Percentiles rank a stretch among this genome's conserved stretches.
Conservation (phyloP, 2,797 vertebrate genomes). For the Myiotriccus ornatus region DNA sequence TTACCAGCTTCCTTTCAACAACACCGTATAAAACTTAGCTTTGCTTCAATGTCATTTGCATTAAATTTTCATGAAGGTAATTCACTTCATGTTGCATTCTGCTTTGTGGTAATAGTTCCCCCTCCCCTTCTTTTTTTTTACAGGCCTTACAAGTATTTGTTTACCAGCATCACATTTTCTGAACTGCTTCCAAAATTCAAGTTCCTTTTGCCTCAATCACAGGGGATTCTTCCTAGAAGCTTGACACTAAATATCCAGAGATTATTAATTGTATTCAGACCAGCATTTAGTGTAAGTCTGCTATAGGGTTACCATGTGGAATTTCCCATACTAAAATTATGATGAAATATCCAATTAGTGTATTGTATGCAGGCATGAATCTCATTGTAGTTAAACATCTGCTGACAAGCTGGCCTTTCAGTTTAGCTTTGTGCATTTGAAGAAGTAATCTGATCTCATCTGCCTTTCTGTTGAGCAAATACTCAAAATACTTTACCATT, state of each 20-base stretch:
- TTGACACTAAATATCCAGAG: conserved; percentile 34
- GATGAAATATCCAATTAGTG: conserved; percentile 61
- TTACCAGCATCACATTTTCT: conserved; percentile 39
- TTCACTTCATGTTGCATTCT: conserved; percentile 44
- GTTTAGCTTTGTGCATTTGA: conserved; percentile 74
- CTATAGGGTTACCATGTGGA: conserved; percentile 21
- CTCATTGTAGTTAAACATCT: conserved; percentile 81
- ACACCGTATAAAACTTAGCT: conserved; percentile 32
- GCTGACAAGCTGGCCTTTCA: conserved; percentile 83
- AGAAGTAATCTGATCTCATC: conserved; percentile 81
- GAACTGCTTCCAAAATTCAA: conserved; percentile 30
- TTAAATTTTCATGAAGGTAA: conserved; percentile 69
- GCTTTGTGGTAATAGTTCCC: conserved; percentile 9
- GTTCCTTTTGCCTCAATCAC: neutral
- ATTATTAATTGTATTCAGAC: conserved; percentile 50
- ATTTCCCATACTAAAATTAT: conserved; percentile 48
- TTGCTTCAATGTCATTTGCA: conserved; percentile 53
- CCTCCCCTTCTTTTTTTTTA: neutral
- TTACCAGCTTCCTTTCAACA: conserved; percentile 39
- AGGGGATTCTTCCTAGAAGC: neutral
- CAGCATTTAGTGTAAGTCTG: conserved; percentile 13
- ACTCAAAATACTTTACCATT: conserved; percentile 81
- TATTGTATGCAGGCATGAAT: conserved; percentile 78
- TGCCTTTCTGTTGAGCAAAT: conserved; percentile 78
- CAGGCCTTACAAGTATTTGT: conserved; percentile 37